These are phyloP conservation scores for Botrylloides violaceus DNA, from an alignment of 23 tunicate genomes.

Conservation along the genomic window DNA sequence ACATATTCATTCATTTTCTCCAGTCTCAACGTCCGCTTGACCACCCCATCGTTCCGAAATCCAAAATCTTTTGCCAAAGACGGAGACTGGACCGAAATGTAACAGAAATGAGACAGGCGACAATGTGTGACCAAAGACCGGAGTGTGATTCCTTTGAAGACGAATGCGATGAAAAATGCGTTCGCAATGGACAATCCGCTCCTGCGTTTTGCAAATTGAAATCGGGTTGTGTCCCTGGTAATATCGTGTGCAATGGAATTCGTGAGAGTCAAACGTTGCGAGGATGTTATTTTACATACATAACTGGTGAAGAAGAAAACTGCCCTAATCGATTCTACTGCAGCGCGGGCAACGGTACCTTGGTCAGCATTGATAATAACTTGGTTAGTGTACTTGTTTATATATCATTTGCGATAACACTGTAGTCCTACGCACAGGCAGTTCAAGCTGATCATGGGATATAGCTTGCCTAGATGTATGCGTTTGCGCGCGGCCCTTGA, in stretches of 20 bases:
- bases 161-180: slow-evolving; percentile 30
- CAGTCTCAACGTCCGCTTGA: background rate
- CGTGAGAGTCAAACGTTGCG: slow-evolving; percentile 33
- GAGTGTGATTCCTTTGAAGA: slow-evolving; percentile 34
- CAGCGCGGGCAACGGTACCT: slow-evolving; percentile 11
- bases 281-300: slow-evolving; percentile 22
- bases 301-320: slow-evolving; percentile 41
- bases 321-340: slow-evolving; percentile 64
- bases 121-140: slow-evolving; percentile 47
- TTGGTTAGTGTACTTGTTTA: slow-evolving; percentile 59
- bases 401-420: too few species aligned
- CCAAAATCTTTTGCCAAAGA: background rate
- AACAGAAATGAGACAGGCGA: background rate
- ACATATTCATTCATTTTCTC: background rate
- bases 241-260: slow-evolving; percentile 41
- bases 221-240: slow-evolving; percentile 30
- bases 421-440: too few species aligned
- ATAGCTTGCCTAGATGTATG: too few species aligned
- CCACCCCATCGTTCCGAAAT: background rate
- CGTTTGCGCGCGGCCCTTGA: too few species aligned
- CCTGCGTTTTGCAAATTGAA: slow-evolving; percentile 37
- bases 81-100: background rate
- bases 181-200: slow-evolving; percentile 5
- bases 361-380: slow-evolving; percentile 31
- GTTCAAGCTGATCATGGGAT: too few species aligned